Conservation (phyloP, 2,113 vertebrate species). For the Pardalotus punctatus region DNA sequence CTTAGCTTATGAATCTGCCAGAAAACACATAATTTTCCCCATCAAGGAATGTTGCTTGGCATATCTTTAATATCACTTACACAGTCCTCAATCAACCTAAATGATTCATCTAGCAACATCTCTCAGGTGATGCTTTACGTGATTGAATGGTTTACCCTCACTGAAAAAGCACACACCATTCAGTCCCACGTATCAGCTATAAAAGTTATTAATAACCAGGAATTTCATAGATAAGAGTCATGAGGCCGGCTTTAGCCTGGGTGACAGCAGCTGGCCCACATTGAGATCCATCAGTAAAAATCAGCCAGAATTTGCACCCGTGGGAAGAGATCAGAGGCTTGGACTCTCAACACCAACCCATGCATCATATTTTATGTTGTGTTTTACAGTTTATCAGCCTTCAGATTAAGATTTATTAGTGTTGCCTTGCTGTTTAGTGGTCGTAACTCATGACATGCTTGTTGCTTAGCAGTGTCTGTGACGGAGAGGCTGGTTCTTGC, state of each 20-base stretch:
- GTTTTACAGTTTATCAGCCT: slow-evolving; percentile 45
- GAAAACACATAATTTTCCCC: slow-evolving; percentile 55
- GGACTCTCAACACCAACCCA: background rate
- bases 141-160: slow-evolving; percentile 46
- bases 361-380: slow-evolving; percentile 48
- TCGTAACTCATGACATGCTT: background rate
- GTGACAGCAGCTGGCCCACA: slow-evolving; percentile 11
- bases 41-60: slow-evolving; percentile 60
- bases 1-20: slow-evolving; percentile 50
- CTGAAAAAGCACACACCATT: slow-evolving; percentile 33
- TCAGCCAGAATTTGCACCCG: background rate
- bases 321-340: slow-evolving; percentile 45
- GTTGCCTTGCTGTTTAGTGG: slow-evolving; percentile 17
- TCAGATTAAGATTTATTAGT: slow-evolving; percentile 43
- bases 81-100: slow-evolving; percentile 53
- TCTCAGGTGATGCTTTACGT: background rate
- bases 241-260: background rate
- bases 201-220: slow-evolving; percentile 61
- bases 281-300: background rate
- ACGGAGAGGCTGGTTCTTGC: accelerated
- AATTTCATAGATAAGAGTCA: slow-evolving; percentile 33
- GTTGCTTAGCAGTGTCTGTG: background rate
- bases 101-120: slow-evolving; percentile 46
- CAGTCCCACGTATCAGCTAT: slow-evolving; percentile 19
- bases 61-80: slow-evolving; percentile 56